phyloP scores from a whole-genome alignment of 2,888 invertebrate species.

The Labia minor region DNA sequence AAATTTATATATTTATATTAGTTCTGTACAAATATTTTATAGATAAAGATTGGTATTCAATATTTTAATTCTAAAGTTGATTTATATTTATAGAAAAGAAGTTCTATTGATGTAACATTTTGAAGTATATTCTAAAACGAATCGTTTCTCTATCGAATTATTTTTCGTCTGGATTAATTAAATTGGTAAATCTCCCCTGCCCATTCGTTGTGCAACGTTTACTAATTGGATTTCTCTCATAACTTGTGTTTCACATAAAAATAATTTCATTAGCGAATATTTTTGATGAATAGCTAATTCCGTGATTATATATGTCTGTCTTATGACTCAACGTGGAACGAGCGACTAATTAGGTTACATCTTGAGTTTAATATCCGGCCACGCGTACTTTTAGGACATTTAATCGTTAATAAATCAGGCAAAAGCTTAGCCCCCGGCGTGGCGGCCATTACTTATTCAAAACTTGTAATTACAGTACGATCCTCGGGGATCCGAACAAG shows the following conservation, averaged over 20 bases:
- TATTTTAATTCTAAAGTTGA: too few species aligned
- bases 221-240: too few species aligned
- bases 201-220: too few species aligned
- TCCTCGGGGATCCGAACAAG: background rate
- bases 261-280: constrained; percentile 1
- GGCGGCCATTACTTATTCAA: constrained; percentile 4
- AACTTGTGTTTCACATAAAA: background rate
- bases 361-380: constrained; percentile 13
- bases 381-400: background rate
- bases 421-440: background rate
- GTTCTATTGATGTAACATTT: too few species aligned
- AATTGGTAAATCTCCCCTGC: too few species aligned
- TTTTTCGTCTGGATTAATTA: too few species aligned
- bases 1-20: too few species aligned
- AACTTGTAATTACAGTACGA: constrained; percentile 1
- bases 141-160: too few species aligned
- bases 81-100: too few species aligned
- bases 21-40: too few species aligned
- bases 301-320: background rate
- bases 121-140: too few species aligned
- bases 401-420: background rate
- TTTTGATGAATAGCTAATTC: background rate
- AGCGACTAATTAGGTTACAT: background rate
- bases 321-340: constrained; percentile 3
- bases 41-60: too few species aligned